phyloP scores from a whole-genome alignment of 2,113 vertebrate genomes.

The Mugil cephalus region DNA sequence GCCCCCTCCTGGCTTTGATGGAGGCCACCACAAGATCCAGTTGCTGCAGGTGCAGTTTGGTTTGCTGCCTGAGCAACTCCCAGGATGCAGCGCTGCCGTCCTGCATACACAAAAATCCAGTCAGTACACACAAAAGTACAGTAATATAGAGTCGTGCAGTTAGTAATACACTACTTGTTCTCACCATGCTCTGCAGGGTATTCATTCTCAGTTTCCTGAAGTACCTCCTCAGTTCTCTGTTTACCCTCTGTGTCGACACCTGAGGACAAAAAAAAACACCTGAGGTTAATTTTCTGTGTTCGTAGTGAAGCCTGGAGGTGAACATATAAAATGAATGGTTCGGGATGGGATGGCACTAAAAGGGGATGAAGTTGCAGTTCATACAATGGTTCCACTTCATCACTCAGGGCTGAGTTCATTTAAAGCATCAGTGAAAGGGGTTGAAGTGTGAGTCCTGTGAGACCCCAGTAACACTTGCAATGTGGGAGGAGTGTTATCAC shows the following conservation, averaged over 20 bases:
- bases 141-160: not conserved
- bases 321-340: too few species aligned
- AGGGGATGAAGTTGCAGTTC: not conserved
- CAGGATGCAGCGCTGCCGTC: slow-evolving; percentile 16
- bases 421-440: too few species aligned
- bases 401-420: too few species aligned
- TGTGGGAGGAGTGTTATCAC: too few species aligned
- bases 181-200: slow-evolving; percentile 8
- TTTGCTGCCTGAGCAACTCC: slow-evolving; percentile 45
- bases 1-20: slow-evolving; percentile 23
- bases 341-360: not conserved
- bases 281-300: not conserved
- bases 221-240: not conserved
- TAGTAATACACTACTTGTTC: slow-evolving; percentile 8
- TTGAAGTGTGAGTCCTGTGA: too few species aligned
- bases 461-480: too few species aligned
- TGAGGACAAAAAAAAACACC: slow-evolving; percentile 15
- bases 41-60: slow-evolving; percentile 3
- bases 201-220: slow-evolving; percentile 7
- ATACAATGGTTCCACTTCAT: too few species aligned
- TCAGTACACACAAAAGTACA: slow-evolving; percentile 1
- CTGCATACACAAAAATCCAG: slow-evolving; percentile 28
- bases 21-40: slow-evolving; percentile 23
- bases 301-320: not conserved
- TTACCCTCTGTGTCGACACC: not conserved